phyloP scores from a whole-genome alignment of 1,140 invertebrate genomes.

The Medauroidea extradentata region DNA sequence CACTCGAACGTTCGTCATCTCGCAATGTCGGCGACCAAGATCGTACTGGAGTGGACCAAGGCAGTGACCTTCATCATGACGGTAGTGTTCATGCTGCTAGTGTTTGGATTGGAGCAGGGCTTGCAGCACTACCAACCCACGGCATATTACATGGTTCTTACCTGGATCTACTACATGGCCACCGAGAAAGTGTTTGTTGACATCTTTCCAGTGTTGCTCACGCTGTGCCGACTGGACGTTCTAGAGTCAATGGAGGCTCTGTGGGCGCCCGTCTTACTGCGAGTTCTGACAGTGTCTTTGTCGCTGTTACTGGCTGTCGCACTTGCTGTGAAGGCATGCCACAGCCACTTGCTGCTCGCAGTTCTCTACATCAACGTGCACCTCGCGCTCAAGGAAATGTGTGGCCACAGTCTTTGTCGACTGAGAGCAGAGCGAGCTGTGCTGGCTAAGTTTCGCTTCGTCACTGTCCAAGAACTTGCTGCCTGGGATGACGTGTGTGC shows the following conservation, averaged over 20 bases:
- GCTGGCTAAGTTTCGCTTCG: slow-evolving; percentile 58
- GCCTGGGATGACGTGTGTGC: slow-evolving; percentile 70
- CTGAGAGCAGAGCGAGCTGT: slow-evolving; percentile 55
- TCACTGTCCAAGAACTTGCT: slow-evolving; percentile 58
- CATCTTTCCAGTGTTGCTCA: slow-evolving; percentile 52
- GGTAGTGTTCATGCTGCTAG: slow-evolving; percentile 68
- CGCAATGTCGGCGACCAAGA: slow-evolving; percentile 76
- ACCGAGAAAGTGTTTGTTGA: slow-evolving; percentile 68
- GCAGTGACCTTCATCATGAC: slow-evolving; percentile 75
- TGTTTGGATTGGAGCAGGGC: slow-evolving; percentile 69
- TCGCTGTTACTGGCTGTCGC: slow-evolving; percentile 48
- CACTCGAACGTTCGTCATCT: slow-evolving; percentile 69
- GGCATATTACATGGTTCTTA: slow-evolving; percentile 56
- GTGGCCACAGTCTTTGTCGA: slow-evolving; percentile 48
- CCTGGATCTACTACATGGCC: slow-evolving; percentile 64
- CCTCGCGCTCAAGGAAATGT: slow-evolving; percentile 57
- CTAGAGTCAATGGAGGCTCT: slow-evolving; percentile 63
- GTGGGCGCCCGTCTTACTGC: slow-evolving; percentile 59
- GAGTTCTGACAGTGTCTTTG: slow-evolving; percentile 49
- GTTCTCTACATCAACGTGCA: slow-evolving; percentile 63
- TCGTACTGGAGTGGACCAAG: slow-evolving; percentile 77
- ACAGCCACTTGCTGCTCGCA: slow-evolving; percentile 53
- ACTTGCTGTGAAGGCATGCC: slow-evolving; percentile 47
- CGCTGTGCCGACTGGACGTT: slow-evolving; percentile 52
- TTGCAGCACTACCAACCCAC: slow-evolving; percentile 68